Percentiles rank a stretch among this genome's conserved stretches.
These are phyloP conservation scores for Crocidura indochinensis DNA, from an alignment of 2,797 vertebrate genomes.

Conservation along the genomic window DNA sequence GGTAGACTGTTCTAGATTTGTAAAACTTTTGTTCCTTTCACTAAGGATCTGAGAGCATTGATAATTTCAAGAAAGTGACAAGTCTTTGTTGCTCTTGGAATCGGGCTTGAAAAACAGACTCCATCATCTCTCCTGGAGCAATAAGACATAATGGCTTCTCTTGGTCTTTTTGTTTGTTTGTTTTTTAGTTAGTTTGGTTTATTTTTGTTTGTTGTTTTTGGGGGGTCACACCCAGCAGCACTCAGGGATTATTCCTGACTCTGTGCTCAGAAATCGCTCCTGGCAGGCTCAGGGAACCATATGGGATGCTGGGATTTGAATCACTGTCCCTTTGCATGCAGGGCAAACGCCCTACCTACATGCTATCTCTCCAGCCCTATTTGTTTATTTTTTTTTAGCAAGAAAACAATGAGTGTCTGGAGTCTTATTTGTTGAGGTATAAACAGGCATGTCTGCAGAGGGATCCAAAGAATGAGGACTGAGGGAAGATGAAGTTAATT, in stretches of 20 bases:
- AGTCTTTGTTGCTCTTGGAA: background rate
- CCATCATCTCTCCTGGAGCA: rapidly evolving
- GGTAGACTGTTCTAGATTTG: background rate
- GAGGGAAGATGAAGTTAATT: too few relatives aligned
- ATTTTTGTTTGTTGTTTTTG: too few relatives aligned
- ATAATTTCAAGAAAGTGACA: background rate
- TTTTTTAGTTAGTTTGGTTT: too few relatives aligned
- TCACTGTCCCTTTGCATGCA: too few relatives aligned
- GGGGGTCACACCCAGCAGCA: too few relatives aligned
- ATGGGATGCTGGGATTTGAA: too few relatives aligned
- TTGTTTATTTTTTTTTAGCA: background rate
- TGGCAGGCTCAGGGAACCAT: too few relatives aligned
- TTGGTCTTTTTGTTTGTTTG: background rate
- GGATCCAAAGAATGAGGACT: background rate
- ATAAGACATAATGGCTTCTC: background rate
- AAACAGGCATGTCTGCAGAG: background rate
- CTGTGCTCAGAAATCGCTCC: too few relatives aligned
- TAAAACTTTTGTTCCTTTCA: background rate
- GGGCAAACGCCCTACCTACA: too few relatives aligned
- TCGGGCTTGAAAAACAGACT: background rate
- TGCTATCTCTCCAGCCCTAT: too few relatives aligned
- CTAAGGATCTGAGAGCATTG: background rate
- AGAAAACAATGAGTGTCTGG: background rate
- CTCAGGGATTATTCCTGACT: too few relatives aligned
- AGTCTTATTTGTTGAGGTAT: background rate